Conservation (phyloP, 1,140 invertebrate species). For the Lucilia sericata region DNA sequence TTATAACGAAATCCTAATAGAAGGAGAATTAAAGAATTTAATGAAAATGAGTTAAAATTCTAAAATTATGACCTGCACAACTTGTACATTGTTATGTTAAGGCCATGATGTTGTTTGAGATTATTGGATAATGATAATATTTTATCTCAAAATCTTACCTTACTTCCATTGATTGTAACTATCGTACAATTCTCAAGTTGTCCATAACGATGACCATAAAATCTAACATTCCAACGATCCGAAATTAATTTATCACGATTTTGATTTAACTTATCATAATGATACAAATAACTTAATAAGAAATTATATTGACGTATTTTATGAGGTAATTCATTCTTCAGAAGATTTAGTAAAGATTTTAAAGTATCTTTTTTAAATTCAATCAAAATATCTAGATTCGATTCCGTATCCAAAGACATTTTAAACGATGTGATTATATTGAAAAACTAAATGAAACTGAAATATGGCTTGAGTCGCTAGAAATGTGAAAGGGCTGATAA, state of each 20-base stretch:
- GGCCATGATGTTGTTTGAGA: too few relatives aligned
- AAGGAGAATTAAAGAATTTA: background rate
- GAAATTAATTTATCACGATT: slow-evolving; percentile 9
- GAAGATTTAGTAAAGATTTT: background rate
- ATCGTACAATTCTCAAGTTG: slow-evolving; percentile 19
- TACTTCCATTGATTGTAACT: slow-evolving; percentile 3
- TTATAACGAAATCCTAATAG: background rate
- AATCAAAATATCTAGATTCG: background rate
- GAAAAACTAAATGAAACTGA: background rate
- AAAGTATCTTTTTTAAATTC: slow-evolving; percentile 14
- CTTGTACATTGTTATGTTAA: too few relatives aligned
- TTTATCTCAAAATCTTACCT: slow-evolving; percentile 29
- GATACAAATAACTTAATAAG: slow-evolving; percentile 25
- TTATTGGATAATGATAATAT: too few relatives aligned
- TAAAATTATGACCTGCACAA: too few relatives aligned
- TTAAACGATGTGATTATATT: background rate
- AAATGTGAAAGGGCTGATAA: too few relatives aligned
- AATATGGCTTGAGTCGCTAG: background rate
- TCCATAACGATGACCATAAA: slow-evolving; percentile 23
- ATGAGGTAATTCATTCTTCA: background rate
- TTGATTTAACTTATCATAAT: background rate
- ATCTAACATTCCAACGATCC: slow-evolving; percentile 34
- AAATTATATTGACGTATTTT: slow-evolving; percentile 18
- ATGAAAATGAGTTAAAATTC: too few relatives aligned
- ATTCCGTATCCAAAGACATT: background rate